Conservation (phyloP, 37 sponge, comb jelly and placozoan genomes). For the Theonella swinhoei region DNA sequence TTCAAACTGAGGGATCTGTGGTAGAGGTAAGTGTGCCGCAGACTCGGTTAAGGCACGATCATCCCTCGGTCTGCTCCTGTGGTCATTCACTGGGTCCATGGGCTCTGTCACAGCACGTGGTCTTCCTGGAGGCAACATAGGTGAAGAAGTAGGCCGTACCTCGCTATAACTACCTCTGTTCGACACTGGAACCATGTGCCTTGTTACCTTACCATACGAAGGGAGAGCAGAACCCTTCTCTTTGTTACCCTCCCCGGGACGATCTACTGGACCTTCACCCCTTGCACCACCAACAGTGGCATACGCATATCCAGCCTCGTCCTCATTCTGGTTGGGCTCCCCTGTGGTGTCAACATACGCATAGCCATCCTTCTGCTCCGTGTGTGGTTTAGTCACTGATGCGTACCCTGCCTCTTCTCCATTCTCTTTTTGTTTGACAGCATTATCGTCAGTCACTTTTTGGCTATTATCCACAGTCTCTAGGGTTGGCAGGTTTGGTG, state of each 20-base stretch:
- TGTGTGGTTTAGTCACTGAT: neutral
- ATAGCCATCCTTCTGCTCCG: neutral
- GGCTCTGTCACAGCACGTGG: slow-evolving; percentile 44
- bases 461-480: neutral
- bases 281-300: neutral
- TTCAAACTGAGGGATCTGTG: slow-evolving; percentile 12
- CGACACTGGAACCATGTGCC: neutral
- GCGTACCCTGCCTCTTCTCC: slow-evolving; percentile 20
- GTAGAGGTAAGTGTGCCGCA: slow-evolving; percentile 35
- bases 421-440: neutral
- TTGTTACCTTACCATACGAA: slow-evolving; percentile 38
- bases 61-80: neutral
- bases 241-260: neutral
- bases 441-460: neutral
- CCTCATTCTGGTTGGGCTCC: slow-evolving; percentile 2
- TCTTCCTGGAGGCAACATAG: neutral
- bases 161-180: slow-evolving; percentile 43
- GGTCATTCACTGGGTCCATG: slow-evolving; percentile 1
- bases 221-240: neutral
- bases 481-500: slow-evolving; percentile 20
- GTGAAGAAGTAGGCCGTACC: slow-evolving; percentile 3
- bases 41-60: slow-evolving; percentile 14
- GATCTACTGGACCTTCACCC: neutral
- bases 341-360: neutral
- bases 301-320: slow-evolving; percentile 38